A percentile compares a stretch with the other conserved stretches of the same genome.
phyloP scores from a whole-genome alignment of 2,113 vertebrate species.

The Hyaena hyaena region DNA sequence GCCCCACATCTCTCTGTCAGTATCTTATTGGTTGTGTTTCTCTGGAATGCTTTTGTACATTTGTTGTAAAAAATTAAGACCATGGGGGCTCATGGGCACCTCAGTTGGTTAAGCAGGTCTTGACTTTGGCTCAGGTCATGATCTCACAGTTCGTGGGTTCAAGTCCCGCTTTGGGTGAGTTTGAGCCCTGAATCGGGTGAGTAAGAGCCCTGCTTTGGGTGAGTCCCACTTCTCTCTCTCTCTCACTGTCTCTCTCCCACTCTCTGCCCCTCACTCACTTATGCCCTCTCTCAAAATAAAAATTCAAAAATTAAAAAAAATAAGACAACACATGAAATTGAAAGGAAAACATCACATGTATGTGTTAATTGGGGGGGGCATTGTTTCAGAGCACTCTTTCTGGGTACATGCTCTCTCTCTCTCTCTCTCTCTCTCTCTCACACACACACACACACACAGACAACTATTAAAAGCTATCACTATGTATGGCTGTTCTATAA shows the following conservation, averaged over 20 bases:
- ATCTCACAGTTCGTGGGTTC: too few species aligned
- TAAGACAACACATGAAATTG: not conserved
- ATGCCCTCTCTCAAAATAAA: too few species aligned
- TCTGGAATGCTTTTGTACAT: not conserved
- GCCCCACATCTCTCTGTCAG: not conserved
- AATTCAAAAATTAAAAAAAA: too few species aligned
- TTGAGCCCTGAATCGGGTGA: too few species aligned
- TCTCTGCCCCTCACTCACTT: too few species aligned
- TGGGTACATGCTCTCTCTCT: not conserved
- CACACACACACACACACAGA: not conserved
- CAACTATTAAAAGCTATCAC: not conserved
- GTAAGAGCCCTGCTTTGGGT: too few species aligned
- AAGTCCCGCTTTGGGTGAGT: too few species aligned
- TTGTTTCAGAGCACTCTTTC: not conserved
- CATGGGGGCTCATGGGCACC: too few species aligned
- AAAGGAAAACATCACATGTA: not conserved
- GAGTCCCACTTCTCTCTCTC: too few species aligned
- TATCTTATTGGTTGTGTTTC: not conserved
- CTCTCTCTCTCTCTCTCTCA: not conserved
- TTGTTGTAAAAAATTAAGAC: not conserved
- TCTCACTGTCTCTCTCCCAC: too few species aligned
- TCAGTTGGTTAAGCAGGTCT: too few species aligned
- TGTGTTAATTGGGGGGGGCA: not conserved
- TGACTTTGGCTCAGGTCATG: too few species aligned
- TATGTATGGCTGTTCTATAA: fast-evolving